A percentile compares a stretch with the other conserved stretches of the same genome.
Conservation (phyloP, 2,113 vertebrate genomes). For the Turnix velox region DNA sequence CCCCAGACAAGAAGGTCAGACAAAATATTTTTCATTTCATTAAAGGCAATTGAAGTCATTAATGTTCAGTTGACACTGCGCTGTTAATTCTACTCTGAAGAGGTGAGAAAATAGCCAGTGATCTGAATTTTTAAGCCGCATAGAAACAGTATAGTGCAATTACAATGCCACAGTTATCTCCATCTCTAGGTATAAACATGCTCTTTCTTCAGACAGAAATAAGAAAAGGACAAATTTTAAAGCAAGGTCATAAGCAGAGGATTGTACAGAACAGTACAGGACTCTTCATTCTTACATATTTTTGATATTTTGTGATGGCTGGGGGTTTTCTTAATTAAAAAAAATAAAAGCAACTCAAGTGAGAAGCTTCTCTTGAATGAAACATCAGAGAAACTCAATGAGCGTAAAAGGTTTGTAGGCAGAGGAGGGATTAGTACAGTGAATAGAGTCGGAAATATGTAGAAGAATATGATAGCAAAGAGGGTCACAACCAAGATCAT, state of each 20-base stretch:
- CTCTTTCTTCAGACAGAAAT: neutral
- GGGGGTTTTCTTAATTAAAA: neutral
- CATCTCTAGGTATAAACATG: neutral
- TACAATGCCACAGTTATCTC: neutral
- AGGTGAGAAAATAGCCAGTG: neutral
- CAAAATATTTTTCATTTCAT: slow-evolving; percentile 7
- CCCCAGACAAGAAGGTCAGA: neutral
- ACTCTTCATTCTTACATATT: neutral
- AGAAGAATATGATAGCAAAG: neutral
- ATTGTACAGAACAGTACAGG: neutral
- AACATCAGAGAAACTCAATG: neutral
- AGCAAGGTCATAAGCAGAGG: neutral
- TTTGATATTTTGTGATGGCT: neutral
- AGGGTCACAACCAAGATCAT: neutral
- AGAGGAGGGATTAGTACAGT: neutral
- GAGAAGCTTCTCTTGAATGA: neutral
- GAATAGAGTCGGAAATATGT: neutral
- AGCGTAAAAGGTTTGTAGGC: neutral
- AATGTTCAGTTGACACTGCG: neutral
- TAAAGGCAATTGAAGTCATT: slow-evolving; percentile 1
- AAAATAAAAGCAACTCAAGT: neutral
- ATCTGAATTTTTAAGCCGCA: neutral
- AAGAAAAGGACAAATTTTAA: neutral
- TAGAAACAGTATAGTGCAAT: neutral
- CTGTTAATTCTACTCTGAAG: neutral